These are phyloP conservation scores for Phocoena sinus DNA, from an alignment of 2,113 vertebrate species.

Conservation along the genomic window DNA sequence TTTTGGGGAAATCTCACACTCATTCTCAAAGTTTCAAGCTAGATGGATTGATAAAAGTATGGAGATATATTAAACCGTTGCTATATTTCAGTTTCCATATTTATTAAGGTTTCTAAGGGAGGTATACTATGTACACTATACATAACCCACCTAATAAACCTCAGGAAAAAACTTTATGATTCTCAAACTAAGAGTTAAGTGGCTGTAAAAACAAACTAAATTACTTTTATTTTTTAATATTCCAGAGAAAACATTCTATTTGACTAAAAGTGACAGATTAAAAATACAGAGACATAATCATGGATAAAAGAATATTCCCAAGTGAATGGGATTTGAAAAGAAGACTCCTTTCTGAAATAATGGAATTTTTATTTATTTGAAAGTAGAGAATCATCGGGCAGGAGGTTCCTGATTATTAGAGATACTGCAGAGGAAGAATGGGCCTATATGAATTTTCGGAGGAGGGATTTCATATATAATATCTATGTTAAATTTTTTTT, in stretches of 20 bases:
- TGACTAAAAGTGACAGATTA: conserved; percentile 18
- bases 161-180: not conserved
- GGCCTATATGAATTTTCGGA: not conserved
- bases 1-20: not conserved
- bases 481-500: not conserved
- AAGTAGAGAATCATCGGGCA: not conserved
- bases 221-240: not conserved
- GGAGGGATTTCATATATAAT: not conserved
- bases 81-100: not conserved
- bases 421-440: not conserved
- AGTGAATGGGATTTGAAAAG: not conserved
- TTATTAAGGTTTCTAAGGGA: not conserved
- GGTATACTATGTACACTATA: not conserved
- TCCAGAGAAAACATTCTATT: not conserved
- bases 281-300: not conserved
- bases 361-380: not conserved
- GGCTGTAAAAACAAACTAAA: not conserved
- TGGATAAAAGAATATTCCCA: not conserved
- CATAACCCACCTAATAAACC: not conserved
- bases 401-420: not conserved
- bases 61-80: not conserved
- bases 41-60: not conserved
- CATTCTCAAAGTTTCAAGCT: conserved; percentile 8
- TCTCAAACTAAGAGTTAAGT: not conserved
- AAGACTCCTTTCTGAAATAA: not conserved